Evolutionary conservation across 2,113 vertebrate species (phyloP).

Genomic region (Brienomyrus brachyistius): DNA sequence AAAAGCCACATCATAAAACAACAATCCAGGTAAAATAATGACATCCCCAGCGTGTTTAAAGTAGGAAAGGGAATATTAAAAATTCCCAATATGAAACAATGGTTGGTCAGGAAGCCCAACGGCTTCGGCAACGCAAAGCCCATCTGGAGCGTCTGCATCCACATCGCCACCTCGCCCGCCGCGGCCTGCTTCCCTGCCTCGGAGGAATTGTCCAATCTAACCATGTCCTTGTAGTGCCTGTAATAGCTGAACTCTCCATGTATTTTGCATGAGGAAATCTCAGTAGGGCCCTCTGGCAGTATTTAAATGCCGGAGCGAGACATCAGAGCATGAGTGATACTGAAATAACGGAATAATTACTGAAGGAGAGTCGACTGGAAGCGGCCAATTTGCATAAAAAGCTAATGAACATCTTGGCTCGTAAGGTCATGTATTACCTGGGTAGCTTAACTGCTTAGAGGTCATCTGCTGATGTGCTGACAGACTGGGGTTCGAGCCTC

Average conservation of each 20-base stretch:
- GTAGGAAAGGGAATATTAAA: neutral
- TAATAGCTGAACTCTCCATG: conserved; percentile 91
- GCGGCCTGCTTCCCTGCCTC: neutral
- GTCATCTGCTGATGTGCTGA: neutral
- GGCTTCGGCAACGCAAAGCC: neutral
- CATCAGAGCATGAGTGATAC: conserved; percentile 93
- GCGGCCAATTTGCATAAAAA: conserved; percentile 98
- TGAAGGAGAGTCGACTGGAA: conserved; percentile 92
- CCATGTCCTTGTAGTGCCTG: conserved; percentile 80
- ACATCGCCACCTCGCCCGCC: conserved; percentile 25
- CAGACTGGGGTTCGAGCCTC: neutral
- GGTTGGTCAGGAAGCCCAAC: neutral
- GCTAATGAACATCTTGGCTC: conserved; percentile 95
- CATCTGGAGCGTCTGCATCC: conserved; percentile 34
- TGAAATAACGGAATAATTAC: conserved; percentile 99
- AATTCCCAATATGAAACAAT: neutral
- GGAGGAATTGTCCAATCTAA: conserved; percentile 73
- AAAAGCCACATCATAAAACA: neutral
- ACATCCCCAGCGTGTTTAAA: neutral
- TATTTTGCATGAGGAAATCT: conserved; percentile 95
- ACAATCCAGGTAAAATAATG: neutral
- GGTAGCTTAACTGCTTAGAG: neutral
- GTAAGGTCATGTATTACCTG: conserved; percentile 54
- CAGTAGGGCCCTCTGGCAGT: conserved; percentile 86
- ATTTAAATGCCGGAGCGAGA: conserved; percentile 99